phyloP scores from a whole-genome alignment of 2,113 vertebrate genomes.

The Limanda limanda region DNA sequence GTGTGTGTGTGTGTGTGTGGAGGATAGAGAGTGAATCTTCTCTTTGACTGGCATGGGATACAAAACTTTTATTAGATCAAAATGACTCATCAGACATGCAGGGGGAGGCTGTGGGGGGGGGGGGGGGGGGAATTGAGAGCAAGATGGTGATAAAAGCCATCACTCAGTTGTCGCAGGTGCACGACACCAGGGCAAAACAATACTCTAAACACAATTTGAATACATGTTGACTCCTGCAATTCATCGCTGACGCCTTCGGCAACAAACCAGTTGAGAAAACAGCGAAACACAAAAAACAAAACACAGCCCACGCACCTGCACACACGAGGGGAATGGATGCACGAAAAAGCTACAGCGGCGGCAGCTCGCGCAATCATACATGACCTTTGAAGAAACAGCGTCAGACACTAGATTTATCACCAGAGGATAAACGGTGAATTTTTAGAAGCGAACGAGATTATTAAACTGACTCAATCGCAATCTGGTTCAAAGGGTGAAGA shows the following conservation, averaged over 20 bases:
- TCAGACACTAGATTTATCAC: slow-evolving; percentile 10
- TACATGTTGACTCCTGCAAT: background rate
- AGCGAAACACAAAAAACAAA: background rate
- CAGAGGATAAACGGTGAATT: background rate
- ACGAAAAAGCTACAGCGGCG: background rate
- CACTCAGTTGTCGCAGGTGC: background rate
- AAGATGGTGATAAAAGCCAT: slow-evolving; percentile 23
- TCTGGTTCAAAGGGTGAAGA: background rate
- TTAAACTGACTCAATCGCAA: background rate
- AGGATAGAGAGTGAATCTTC: no score
- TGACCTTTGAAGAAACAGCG: slow-evolving; percentile 12
- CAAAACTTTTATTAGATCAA: slow-evolving; percentile 59
- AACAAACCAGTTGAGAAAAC: slow-evolving; percentile 4
- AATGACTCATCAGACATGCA: slow-evolving; percentile 24
- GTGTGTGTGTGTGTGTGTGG: background rate
- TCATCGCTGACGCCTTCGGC: background rate
- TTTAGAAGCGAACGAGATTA: background rate
- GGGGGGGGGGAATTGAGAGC: slow-evolving; percentile 4
- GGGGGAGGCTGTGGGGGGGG: slow-evolving; percentile 19
- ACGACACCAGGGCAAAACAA: slow-evolving; percentile 1
- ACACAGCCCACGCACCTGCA: background rate
- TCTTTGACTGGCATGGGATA: slow-evolving; percentile 18
- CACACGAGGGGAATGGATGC: background rate
- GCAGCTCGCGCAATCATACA: background rate
- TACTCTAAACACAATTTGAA: background rate